Base-by-base conservation (phyloP, 2,797 vertebrate species). In the Takifugu ocellatus region DNA sequence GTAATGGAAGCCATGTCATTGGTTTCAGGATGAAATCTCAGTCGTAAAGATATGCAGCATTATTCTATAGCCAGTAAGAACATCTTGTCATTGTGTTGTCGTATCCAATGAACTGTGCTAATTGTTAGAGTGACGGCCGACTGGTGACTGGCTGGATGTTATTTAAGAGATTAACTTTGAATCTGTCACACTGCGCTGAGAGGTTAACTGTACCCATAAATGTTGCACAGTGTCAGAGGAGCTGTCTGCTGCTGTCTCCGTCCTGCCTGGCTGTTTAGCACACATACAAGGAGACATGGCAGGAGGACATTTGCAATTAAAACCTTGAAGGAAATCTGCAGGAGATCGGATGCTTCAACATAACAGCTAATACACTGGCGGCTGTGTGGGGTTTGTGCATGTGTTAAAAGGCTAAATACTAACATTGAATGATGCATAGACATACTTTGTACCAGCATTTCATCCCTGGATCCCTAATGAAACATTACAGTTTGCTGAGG, bases 261-360 rank as follows among this genome's bases (percentile, higher is more conserved):
- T 16, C 47, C 61, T 45, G 63, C 67, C 68, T 77, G 77, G 71
- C 76, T 75, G 79, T 66, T 61, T 54, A 54, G 69, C 57, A 42
- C 57, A 74, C 77, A 84, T 79, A 83, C 36, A 49, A 36, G 58
- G 42, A 33, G 3, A 59, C 69, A 60, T 59, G 68, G 74, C 46
- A n/a, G 59, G 58, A 70, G 61, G 59, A 27, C 57, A 69, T 61
- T 59, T 12, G 66, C 21, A 39, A 64, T 71, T 61, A 47, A 54
- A 66, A 57, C 66, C 65, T 51, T 49, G 27, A 7, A 56, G 57
- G 21, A 54, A 43, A 63, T 50, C 56, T 64, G 60, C 42, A 9
- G 46, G 11, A 50, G 27, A 42, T 31, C 17, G 24, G 26, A n/a
- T 26, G 5, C 52, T 60, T 61, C 58, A 47, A 70, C 47, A 43